Conservation (phyloP, 2,113 vertebrate species). For the Silurus glanis region DNA sequence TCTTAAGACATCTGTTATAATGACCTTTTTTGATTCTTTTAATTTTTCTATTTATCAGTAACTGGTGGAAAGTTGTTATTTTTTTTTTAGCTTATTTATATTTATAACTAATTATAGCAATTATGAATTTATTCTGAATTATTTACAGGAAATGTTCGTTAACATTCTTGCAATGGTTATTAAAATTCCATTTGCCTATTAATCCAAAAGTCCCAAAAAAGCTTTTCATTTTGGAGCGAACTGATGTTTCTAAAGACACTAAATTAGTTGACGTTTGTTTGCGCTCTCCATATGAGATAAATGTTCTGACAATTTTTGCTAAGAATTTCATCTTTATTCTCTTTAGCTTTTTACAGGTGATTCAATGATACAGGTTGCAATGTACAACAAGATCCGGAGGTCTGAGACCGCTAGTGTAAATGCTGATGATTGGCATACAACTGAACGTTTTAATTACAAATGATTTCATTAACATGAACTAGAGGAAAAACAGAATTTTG, state of each 20-base stretch:
- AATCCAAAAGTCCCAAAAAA: not conserved
- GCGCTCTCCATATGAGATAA: not conserved
- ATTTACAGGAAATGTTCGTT: not conserved
- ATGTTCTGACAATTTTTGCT: too few species aligned
- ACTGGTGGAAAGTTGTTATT: not conserved
- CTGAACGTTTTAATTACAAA: not conserved
- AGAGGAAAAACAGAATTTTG: not conserved
- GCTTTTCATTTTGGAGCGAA: not conserved
- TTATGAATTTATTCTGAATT: not conserved
- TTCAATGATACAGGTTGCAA: not conserved
- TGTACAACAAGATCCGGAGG: not conserved
- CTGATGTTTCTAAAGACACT: slow-evolving; percentile 22
- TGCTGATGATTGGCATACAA: not conserved
- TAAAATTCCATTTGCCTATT: not conserved
- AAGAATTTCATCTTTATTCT: too few species aligned
- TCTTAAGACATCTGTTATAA: not conserved
- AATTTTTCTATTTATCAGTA: not conserved
- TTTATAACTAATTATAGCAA: too few species aligned
- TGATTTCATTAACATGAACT: not conserved
- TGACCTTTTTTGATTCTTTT: not conserved
- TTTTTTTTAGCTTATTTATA: too few species aligned
- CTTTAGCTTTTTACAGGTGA: not conserved
- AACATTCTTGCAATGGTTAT: not conserved
- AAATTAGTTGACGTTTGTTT: slow-evolving; percentile 3
- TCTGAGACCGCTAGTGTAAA: not conserved